Evolutionary conservation across 2,797 vertebrate genomes (phyloP), one percentile per base, ranked within the genome.

Genomic region (Tangara arthus): DNA sequence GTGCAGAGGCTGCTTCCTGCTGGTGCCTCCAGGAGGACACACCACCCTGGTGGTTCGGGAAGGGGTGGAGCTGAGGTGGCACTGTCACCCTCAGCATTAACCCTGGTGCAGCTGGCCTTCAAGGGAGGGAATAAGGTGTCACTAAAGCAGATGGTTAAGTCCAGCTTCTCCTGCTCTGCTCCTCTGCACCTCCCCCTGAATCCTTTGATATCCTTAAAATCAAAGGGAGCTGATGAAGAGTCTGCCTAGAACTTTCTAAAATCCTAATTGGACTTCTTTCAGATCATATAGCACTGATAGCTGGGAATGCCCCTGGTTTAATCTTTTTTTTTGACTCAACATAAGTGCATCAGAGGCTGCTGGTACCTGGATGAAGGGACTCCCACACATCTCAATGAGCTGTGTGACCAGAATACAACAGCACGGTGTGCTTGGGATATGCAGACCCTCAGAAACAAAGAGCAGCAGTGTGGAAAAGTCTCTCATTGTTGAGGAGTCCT

Each of bases 271-370:
- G 42, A n/a, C 39, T 84, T 60, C 26, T 59, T 35, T 50, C 59
- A 30, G 35, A 27, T 57, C 50, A 46, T 18, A 8, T 5, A 49
- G 35, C 77, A 75, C 14, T 22, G 72, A 41, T 12, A 72, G 41
- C 26, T 84, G 77, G 19, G 11, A 69, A 63, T 66, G 53, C 5
- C 47, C 39, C 61, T 28, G 15, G 28, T 44, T 90, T 91, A 37
- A 72, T 76, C 16, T 61, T 59, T 68, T 89, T 89, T 85, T 80
- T 85, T 82, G 9, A 76, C 81, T 90, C 69, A 65, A 57, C 56
- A 21, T 28, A 63, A 7, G 27, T 41, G 26, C 66, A 55, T 82
- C 65, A 56, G 76, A 87, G 49, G 44, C 30, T 81, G 59, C 72
- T 52, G 55, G 57, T 86, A 52, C 59, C 69, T 4, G 2, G 63